Evolutionary conservation across 2,113 vertebrate species (phyloP).

Genomic region (Ceyx melanurus): DNA sequence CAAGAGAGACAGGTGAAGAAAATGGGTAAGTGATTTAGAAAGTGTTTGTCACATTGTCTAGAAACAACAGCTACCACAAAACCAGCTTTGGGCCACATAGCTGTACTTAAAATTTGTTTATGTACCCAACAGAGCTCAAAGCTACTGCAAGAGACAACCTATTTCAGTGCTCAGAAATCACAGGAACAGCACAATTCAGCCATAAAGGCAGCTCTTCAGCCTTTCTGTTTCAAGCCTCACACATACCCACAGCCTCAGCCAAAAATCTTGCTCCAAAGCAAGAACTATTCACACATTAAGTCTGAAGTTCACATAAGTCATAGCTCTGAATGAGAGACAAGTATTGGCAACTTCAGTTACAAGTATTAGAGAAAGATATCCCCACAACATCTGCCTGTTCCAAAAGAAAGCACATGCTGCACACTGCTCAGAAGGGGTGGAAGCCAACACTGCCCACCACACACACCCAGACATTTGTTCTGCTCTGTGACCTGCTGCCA

Average conservation of each 20-base stretch:
- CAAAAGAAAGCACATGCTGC: not conserved
- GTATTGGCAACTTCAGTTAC: not conserved
- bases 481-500: not conserved
- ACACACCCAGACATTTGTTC: not conserved
- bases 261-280: not conserved
- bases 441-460: not conserved
- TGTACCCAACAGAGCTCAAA: not conserved
- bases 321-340: not conserved
- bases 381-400: not conserved
- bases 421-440: not conserved
- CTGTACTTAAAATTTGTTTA: slow-evolving; percentile 2
- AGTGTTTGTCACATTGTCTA: not conserved
- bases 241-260: not conserved
- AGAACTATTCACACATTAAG: not conserved
- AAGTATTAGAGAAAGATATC: not conserved
- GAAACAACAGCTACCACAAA: not conserved
- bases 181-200: not conserved
- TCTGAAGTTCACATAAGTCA: not conserved
- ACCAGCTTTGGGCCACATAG: not conserved
- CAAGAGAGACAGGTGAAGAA: not conserved
- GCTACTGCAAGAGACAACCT: not conserved
- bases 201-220: not conserved
- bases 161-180: not conserved
- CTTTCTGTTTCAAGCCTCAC: not conserved
- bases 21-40: not conserved